Evolutionary conservation across 2,888 invertebrate species (phyloP).

Genomic region (Protonemura montana): DNA sequence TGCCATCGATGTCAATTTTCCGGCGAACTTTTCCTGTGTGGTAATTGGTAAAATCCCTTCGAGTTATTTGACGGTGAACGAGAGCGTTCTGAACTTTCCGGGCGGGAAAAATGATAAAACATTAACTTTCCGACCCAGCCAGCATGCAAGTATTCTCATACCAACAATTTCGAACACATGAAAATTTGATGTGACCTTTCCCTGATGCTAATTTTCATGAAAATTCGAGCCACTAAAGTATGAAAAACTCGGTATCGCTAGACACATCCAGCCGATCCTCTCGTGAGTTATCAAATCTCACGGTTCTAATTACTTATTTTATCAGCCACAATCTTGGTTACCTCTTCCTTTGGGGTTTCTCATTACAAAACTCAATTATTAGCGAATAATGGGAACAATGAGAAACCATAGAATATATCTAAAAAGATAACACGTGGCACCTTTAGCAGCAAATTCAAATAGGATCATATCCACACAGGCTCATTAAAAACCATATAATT

Average conservation of each 20-base stretch:
- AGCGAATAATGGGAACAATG: neutral
- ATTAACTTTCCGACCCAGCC: neutral
- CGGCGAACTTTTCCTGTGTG: neutral
- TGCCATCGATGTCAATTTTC: neutral
- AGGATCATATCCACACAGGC: neutral
- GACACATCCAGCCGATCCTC: no score
- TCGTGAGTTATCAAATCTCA: no score
- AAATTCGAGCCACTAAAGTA: no score
- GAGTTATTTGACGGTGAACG: slow-evolving; percentile 17
- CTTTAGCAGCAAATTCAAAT: neutral
- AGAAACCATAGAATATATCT: slow-evolving; percentile 7
- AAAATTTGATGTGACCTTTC: no score
- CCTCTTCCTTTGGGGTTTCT: neutral
- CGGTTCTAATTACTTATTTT: no score
- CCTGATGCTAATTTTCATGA: no score
- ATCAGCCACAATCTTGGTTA: no score
- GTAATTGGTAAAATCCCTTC: neutral
- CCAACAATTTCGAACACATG: no score
- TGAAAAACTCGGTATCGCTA: no score
- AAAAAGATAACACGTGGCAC: neutral
- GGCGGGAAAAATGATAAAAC: neutral
- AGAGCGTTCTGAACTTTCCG: neutral
- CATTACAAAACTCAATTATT: neutral
- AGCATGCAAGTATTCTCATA: neutral
- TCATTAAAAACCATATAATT: neutral